These are phyloP conservation scores for Meda fulgida DNA, from an alignment of 2,797 vertebrate species.

Conservation along the genomic window DNA sequence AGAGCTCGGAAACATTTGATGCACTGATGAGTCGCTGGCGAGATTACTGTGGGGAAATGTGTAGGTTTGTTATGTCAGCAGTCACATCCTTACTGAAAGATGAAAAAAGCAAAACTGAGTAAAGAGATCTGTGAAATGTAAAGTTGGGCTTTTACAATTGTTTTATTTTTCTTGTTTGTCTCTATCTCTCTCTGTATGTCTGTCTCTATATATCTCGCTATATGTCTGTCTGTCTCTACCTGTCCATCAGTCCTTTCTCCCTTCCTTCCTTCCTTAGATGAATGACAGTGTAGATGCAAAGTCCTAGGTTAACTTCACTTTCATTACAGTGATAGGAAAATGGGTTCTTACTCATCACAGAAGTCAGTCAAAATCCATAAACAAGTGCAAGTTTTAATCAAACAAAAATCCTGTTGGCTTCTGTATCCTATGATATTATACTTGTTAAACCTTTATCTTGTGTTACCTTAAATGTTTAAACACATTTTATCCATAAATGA, in stretches of 20 bases:
- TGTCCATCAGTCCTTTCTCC: too few species aligned
- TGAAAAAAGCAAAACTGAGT: background rate
- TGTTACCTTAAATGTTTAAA: too few species aligned
- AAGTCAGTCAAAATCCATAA: background rate
- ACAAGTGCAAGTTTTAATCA: background rate
- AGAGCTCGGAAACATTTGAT: slow-evolving; percentile 31
- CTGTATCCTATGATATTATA: background rate
- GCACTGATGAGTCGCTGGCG: slow-evolving; percentile 37
- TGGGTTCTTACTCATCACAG: background rate
- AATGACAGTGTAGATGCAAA: too few species aligned
- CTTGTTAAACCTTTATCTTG: background rate
- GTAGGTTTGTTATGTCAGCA: slow-evolving; percentile 27
- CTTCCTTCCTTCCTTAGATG: too few species aligned
- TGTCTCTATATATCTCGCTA: background rate
- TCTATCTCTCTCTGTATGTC: background rate
- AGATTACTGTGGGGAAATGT: slow-evolving; percentile 26
- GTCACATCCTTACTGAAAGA: slow-evolving; percentile 33
- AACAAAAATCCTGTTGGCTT: background rate
- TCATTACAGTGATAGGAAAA: background rate
- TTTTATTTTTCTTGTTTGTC: background rate
- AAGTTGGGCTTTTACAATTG: slow-evolving; percentile 17
- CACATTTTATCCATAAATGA: too few species aligned
- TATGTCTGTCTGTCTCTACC: background rate
- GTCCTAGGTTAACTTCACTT: too few species aligned
- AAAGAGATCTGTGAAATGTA: slow-evolving; percentile 1